Evolutionary conservation across 2,797 vertebrate genomes (phyloP), one percentile per base, ranked within the genome.

Genomic region (Adrianichthys oophorus): DNA sequence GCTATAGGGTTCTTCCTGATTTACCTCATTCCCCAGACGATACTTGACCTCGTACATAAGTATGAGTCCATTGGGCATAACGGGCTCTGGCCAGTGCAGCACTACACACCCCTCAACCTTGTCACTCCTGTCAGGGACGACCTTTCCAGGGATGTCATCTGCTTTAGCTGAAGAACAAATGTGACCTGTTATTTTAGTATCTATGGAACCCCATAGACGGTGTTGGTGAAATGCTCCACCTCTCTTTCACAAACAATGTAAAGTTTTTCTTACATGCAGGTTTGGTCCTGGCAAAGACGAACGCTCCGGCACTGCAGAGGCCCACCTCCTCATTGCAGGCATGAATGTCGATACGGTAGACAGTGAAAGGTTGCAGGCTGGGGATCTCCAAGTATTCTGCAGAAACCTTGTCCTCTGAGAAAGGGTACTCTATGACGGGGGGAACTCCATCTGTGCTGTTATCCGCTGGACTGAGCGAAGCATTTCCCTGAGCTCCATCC

Each of bases 41-140:
- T 93, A 98, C 72, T 96, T 95, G 81, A 99, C 95, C 79, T 98
- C 97, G 47, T 99, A 99, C 95, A 97, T 98, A 2, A 99, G 90
- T 70, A 98, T 94, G 72, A 99, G 87, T 49, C 97, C 98, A 0
- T 99, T 99, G 51, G 98, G 97, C 57, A 82, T 93, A 60, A 79
- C 17, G 1, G 98, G 97, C 74, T 98, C 95, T 0, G 88, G 62
- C 98, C 98, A 99, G 78, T 90, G 95, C 75, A 99, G 84, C 72
- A 95, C 75, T 73, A 98, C 90, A 0, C 90, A 92, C 42, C 94
- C 95, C 54, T 96, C 93, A 5, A 89, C 87, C 61, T 94, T 94
- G 4, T 95, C 94, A 46, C 92, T 93, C 58, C 79, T 85, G 85
- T 96, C 95, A 86, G 90, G 89, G 7, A 83, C 88, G 48, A 98